These are phyloP conservation scores for Notoglanidium macrostoma DNA, from an alignment of 2,797 vertebrate species.

Conservation along the genomic window DNA sequence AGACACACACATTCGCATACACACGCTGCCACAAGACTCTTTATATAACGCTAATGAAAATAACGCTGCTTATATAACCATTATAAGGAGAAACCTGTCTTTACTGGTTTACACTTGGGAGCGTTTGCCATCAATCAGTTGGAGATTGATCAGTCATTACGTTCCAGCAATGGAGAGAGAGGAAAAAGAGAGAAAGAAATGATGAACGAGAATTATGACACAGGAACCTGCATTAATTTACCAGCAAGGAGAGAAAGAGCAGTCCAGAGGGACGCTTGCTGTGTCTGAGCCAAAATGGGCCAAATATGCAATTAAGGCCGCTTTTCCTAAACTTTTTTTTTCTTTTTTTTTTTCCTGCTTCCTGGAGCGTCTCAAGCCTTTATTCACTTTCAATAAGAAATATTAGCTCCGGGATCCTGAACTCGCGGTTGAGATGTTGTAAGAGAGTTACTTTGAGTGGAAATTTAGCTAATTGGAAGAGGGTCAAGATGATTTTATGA, in stretches of 20 bases:
- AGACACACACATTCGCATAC: conserved; percentile 4
- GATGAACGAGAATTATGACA: background rate
- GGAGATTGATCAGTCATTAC: conserved; percentile 3
- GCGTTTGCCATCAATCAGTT: background rate
- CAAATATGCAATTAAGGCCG: conserved; percentile 42
- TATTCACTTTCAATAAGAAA: background rate
- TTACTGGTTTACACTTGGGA: conserved; percentile 5
- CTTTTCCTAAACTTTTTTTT: background rate
- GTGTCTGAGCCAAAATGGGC: conserved; percentile 27
- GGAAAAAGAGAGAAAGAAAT: conserved; percentile 1
- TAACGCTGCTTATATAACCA: conserved; percentile 44
- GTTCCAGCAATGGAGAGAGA: background rate
- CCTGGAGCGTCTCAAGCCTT: conserved; percentile 11
- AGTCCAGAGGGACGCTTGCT: conserved; percentile 25
- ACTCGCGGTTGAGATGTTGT: background rate
- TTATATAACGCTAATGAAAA: conserved; percentile 53
- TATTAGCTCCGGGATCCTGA: background rate
- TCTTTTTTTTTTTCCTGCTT: conserved; percentile 11
- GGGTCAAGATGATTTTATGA: background rate
- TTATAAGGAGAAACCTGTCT: conserved; percentile 22
- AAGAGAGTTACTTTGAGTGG: background rate
- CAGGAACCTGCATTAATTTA: conserved; percentile 13
- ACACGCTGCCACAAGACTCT: conserved; percentile 28
- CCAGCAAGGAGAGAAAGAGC: conserved; percentile 7
- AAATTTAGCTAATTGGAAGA: background rate